Conservation (phyloP, 2,888 invertebrate species). For the Orthonevra nobilis region DNA sequence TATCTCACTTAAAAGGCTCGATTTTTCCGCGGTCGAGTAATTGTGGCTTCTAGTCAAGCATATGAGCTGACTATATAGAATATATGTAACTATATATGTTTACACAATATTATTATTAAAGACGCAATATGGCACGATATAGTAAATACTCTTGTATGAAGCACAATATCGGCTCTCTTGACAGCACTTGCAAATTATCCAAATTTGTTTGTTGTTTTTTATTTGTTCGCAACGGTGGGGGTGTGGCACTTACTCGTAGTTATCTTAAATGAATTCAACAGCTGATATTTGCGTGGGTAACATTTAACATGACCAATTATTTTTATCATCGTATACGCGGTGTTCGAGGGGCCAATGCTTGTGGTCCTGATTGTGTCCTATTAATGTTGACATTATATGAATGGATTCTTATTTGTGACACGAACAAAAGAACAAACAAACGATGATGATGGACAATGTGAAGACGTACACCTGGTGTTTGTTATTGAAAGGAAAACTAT, state of each 20-base stretch:
- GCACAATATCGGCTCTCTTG: neutral
- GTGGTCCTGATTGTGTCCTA: too few relatives aligned
- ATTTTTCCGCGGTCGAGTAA: neutral
- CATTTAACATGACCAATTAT: too few relatives aligned
- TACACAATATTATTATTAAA: neutral
- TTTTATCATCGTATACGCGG: too few relatives aligned
- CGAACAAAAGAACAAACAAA: too few relatives aligned
- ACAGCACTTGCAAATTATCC: slow-evolving; percentile 20
- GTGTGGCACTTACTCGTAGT: slow-evolving; percentile 25
- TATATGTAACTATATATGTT: neutral
- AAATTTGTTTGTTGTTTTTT: slow-evolving; percentile 44
- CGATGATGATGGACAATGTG: too few relatives aligned
- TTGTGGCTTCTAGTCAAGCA: neutral
- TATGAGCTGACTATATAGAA: too few relatives aligned
- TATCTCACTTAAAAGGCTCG: slow-evolving; percentile 13
- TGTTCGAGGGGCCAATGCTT: slow-evolving; percentile 5
- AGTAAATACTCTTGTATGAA: neutral
- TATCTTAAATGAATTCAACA: slow-evolving; percentile 26
- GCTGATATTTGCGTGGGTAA: slow-evolving; percentile 24
- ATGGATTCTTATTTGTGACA: too few relatives aligned
- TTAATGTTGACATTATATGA: too few relatives aligned
- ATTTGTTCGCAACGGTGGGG: slow-evolving; percentile 23
- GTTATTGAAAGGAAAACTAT: too few relatives aligned
- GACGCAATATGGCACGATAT: neutral
- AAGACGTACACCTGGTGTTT: too few relatives aligned